Evolutionary conservation across 2,888 invertebrate genomes (phyloP), one percentile per base, ranked within the genome.

Genomic region (Pandemis heparana): DNA sequence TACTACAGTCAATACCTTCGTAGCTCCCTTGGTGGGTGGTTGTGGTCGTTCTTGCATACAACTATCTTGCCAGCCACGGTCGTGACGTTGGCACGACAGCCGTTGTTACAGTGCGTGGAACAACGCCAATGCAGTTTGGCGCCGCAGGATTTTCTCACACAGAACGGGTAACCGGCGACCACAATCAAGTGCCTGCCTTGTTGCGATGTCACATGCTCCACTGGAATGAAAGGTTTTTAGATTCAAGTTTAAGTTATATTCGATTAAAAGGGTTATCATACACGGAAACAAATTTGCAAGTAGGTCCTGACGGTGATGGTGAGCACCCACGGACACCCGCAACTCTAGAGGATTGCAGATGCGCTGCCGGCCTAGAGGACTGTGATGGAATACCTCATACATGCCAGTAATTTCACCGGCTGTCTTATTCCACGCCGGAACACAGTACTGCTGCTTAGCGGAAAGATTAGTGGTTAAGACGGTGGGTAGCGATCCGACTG

Each of bases 91-190:
- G 67, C 67, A 32, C 23, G 67, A 43, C 41, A 59, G 67, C 65
- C 65, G 18, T 53, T 9, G 14, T 66, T 66, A 39, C 65, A 66
- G 39, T 66, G 53, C 7, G 65, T 66, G 39, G 65, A 68, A 16
- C 68, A 68, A 5, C 68, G 68, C 68, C 68, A 68, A 1, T 56
- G 68, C n/a, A 12, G n/a, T 10, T 46, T 68, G 0, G 1, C 2
- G 38, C 67, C 67, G 46, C 16, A 46, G 1, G 16, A 1, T 5
- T 32, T 12, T 12, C 16, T 12, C n/a, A 53, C 12, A 48, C 65
- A 66, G 53, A 66, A 66, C 12, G 65, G 18, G 53, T 66, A 66
- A 14, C 53, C 65, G 8, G 18, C 16, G 12, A 66, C 18, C 7
- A 38, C 12, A 1, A 66, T 53, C 39, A 66, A 12, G 10, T n/a